Evolutionary conservation across 2,113 vertebrate species (phyloP), one percentile per base, ranked within the genome.

Genomic region (Xiphophorus maculatus): DNA sequence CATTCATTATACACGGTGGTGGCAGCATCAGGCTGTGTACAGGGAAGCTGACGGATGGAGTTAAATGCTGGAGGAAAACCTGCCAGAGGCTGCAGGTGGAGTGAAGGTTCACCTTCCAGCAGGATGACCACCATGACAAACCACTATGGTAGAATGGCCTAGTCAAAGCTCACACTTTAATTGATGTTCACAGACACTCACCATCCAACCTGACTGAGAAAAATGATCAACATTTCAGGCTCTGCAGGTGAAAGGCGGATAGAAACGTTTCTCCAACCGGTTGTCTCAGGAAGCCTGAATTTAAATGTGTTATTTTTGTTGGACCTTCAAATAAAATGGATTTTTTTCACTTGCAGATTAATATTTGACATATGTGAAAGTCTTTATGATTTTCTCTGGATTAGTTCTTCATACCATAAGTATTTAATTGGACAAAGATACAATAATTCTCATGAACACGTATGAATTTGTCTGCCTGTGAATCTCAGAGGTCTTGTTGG

Each of bases 401-500:
- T 58, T 77, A 54, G 15, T 35, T 14, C 14, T 0, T 30, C 27
- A 6, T 40, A 30, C 14, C 42, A 65, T 74, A 90, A 63, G 42
- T 35, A 32, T 68, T 73, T 35, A 71, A 19, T 6, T 5, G 40
- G 61, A 35, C 44, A 29, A 71, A 40, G 61, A 73, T 77, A 72
- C 78, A 66, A 63, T 25, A 13, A 9, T 42, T 80, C 80, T 42
- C 75, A 84, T 51, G 69, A 86, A 68, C 78, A 67, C 73, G n/a
- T 69, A 54, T 72, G 71, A 83, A 78, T 42, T n/a, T 63, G 67
- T 63, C 61, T 19, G 19, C 17, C 76, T 63, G 54, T 37, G 66
- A 87, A n/a, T 74, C 35, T 69, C 67, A 58, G 32, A 19, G 71
- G 67, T 63, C 37, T 28, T 30, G 64, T 28, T 54, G 61, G 51